phyloP scores from a whole-genome alignment of 2,113 vertebrate genomes.

The Zingel zingel region DNA sequence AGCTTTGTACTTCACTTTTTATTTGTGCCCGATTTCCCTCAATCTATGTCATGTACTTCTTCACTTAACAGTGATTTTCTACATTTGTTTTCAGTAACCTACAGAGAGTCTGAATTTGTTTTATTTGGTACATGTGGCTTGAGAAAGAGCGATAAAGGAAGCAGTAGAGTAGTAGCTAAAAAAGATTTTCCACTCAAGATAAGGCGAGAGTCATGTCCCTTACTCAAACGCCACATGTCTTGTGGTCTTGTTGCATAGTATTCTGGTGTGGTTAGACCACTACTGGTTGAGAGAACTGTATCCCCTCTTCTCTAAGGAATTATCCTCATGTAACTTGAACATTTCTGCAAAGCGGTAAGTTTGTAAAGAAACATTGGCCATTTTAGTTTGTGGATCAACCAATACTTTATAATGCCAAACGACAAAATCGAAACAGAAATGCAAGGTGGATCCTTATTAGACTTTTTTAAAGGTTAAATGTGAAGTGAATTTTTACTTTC shows the following conservation, averaged over 20 bases:
- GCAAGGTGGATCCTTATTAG: not conserved
- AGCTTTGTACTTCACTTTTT: not conserved
- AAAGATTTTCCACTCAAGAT: conserved; percentile 61
- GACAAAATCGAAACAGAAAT: not conserved
- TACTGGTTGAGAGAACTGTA: not conserved
- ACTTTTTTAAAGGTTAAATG: no score
- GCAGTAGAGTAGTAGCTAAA: conserved; percentile 2
- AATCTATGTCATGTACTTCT: conserved; percentile 22
- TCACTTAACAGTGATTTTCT: conserved; percentile 16
- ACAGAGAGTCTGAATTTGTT: conserved; percentile 30
- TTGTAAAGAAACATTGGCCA: not conserved
- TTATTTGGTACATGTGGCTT: conserved; percentile 49
- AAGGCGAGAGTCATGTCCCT: conserved; percentile 28
- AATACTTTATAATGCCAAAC: not conserved
- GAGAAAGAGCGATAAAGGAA: conserved; percentile 31
- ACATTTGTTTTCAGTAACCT: conserved; percentile 53
- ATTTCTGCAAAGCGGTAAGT: not conserved
- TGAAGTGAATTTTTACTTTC: not conserved
- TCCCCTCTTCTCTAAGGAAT: not conserved
- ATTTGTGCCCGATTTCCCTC: conserved; percentile 21
- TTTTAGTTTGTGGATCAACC: not conserved
- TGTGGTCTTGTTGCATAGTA: not conserved
- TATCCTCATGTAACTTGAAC: not conserved
- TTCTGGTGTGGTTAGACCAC: not conserved
- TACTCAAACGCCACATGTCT: conserved; percentile 28